Conservation (phyloP, 2,888 invertebrate genomes). For the Tipula lateralis region DNA sequence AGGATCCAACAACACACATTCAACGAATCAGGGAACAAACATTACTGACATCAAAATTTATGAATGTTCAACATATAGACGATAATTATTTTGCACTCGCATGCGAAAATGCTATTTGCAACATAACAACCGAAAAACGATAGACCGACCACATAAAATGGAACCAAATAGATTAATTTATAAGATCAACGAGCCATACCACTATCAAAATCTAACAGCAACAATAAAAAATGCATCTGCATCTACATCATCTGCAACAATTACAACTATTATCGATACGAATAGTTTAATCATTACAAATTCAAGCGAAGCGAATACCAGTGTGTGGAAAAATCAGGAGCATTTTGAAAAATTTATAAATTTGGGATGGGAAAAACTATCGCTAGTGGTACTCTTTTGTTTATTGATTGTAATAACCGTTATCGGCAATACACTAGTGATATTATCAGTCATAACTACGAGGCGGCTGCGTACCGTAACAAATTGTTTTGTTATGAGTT, state of each 20-base stretch:
- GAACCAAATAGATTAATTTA: neutral
- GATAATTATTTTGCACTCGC: neutral
- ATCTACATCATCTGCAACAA: neutral
- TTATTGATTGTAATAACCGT: constrained; percentile 67
- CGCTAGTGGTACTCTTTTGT: constrained; percentile 60
- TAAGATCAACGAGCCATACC: neutral
- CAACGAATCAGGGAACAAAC: neutral
- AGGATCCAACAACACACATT: neutral
- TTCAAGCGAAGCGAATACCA: neutral
- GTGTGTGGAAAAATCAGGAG: neutral
- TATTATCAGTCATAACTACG: constrained; percentile 81
- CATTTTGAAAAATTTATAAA: neutral
- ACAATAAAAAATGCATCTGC: neutral
- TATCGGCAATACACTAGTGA: constrained; percentile 84
- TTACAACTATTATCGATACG: neutral
- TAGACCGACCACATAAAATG: neutral
- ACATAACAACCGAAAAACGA: neutral
- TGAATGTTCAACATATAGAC: neutral
- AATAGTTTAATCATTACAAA: neutral
- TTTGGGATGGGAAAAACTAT: constrained; percentile 51
- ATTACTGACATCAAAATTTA: neutral
- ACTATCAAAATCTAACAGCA: neutral
- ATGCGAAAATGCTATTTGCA: neutral
- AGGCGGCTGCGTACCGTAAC: constrained; percentile 85
- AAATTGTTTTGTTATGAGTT: constrained; percentile 90